A percentile compares a stretch with the other conserved stretches of the same genome.
phyloP scores from a whole-genome alignment of 2,113 vertebrate species.

The Entomyzon cyanotis region DNA sequence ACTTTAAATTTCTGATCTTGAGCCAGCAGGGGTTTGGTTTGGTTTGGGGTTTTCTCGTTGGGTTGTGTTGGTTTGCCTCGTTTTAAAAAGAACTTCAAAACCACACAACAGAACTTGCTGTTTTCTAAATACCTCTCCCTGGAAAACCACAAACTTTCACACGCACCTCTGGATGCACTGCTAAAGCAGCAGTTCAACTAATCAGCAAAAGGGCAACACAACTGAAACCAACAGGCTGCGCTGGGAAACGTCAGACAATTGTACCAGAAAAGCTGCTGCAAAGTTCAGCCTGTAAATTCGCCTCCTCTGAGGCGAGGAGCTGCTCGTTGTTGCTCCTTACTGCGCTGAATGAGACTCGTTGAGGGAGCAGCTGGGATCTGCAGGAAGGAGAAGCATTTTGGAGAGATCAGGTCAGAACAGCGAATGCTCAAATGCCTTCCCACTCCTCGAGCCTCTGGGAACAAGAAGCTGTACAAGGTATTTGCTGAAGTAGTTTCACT shows the following conservation, averaged over 20 bases:
- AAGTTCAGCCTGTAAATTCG: neutral
- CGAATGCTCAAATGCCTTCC: neutral
- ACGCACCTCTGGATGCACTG: rapidly evolving
- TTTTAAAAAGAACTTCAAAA: neutral
- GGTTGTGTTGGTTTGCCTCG: neutral
- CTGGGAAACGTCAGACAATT: neutral
- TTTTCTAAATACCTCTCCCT: neutral
- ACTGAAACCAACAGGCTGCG: neutral
- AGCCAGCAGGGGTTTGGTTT: neutral
- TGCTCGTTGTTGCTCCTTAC: neutral
- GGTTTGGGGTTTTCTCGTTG: neutral
- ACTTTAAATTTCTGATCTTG: neutral
- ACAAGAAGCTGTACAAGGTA: neutral
- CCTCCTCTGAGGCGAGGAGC: neutral
- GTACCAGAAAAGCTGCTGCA: neutral
- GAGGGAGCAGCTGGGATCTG: neutral
- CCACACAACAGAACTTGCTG: neutral
- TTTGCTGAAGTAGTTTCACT: neutral
- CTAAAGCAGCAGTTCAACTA: neutral
- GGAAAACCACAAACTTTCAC: neutral
- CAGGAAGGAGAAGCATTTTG: neutral
- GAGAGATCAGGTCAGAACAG: neutral
- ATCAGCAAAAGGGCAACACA: neutral
- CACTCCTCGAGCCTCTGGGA: neutral
- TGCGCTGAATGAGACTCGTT: neutral